Conservation (phyloP, 2,797 vertebrate species). For the Acomys russatus region DNA sequence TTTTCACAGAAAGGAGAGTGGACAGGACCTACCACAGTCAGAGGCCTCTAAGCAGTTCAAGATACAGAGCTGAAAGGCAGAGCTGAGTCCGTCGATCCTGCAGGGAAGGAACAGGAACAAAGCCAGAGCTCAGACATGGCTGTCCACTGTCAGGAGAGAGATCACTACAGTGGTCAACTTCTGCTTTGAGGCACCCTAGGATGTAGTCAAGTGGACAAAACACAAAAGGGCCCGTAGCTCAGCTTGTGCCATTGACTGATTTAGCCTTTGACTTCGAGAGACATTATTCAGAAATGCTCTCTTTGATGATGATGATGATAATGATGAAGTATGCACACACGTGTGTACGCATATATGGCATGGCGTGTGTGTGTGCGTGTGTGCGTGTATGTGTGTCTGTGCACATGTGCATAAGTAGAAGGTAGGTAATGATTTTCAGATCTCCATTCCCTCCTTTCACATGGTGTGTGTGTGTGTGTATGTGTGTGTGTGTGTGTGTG, state of each 20-base stretch:
- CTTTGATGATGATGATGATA: neutral
- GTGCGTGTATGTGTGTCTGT: neutral
- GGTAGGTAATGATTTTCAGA: no score
- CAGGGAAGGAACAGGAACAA: no score
- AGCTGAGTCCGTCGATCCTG: neutral
- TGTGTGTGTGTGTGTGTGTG: no score
- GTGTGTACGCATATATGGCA: neutral
- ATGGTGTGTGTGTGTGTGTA: no score
- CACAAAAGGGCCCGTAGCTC: neutral
- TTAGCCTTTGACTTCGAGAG: no score
- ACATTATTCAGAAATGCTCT: fast-evolving
- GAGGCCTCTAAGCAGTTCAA: neutral
- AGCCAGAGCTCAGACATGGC: fast-evolving
- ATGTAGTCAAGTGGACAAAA: neutral
- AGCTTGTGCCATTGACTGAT: neutral
- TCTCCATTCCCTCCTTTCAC: no score
- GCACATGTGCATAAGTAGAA: no score
- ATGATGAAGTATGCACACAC: neutral
- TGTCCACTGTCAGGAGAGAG: neutral
- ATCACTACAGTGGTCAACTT: neutral
- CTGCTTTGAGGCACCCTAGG: neutral
- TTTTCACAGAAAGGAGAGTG: neutral
- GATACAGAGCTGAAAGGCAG: neutral
- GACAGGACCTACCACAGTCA: neutral
- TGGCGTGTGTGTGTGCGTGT: neutral